Base-by-base conservation (phyloP, 2,797 vertebrate genomes). In the Poeciliopsis gracilis region DNA sequence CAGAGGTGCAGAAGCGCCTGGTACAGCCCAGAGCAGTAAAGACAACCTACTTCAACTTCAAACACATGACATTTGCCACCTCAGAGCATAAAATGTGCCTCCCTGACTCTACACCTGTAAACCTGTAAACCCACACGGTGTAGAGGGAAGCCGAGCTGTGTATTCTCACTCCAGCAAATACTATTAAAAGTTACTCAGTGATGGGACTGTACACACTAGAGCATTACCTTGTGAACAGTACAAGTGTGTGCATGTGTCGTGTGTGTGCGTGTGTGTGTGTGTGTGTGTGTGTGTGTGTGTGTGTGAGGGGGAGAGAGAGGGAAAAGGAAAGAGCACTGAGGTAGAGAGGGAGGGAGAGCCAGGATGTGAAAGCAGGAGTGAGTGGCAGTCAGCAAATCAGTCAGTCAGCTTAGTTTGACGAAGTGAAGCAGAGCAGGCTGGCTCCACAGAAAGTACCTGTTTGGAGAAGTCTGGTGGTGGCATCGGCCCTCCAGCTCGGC, bases 61-160 rank as follows among this genome's bases (percentile, higher is more conserved):
- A 94, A 95, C 91, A 94, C 92, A 92, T 93, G 93, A 92, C 93
- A 94, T 94, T 93, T 94, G 91, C 92, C 93, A 95, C 93, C 92
- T 91, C 81, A 79, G 87, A 93, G 92, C 89, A 92, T 82, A 87
- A 88, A 94, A 91, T 86, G 75, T 88, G 91, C 92, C 92, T 94
- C 90, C 90, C 86, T 86, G 82, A 90, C 89, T 88, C 86, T 91
- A 90, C 92, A 94, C 91, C 92, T 93, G 91, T 87, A 94, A 92
- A 93, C 91, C 89, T 91, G 85, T 79, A 92, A 94, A 94, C 92
- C 91, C 93, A 94, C 93, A 94, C 86, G 89, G 89, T 86, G 89
- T 72, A 88, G 84, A 89, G 83, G 82, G 83, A 90, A 85, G 84
- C 79, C 45, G 1, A 84, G 84, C 79, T 87, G 84, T 75, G 78